Evolutionary conservation across 1,140 invertebrate species (phyloP), one percentile per base, ranked within the genome.

Genomic region (Holcopasites calliopsidis): DNA sequence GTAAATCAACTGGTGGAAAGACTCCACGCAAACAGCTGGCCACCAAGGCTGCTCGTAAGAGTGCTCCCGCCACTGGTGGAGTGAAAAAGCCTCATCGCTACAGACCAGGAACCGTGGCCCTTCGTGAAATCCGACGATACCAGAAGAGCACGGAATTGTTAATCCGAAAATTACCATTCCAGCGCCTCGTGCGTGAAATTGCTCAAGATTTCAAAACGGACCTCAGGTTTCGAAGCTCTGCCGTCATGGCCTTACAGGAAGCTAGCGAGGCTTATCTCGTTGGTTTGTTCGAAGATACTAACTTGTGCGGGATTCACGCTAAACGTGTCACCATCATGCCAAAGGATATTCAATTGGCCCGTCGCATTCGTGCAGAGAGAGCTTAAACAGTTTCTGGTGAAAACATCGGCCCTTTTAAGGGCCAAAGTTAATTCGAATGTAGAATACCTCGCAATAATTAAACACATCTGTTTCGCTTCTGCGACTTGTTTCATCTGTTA

Each of bases 11-110:
- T 18, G 77, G 74, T 49, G 77, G 96, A 76, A 97, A 97, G 91
- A 96, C 96, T 74, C 96, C 96, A 31, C 93, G 96, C 54, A 97
- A 97, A 90, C 96, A 97, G 85, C 90, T 97, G 87, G 96, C 96
- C 5, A 97, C 96, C 54, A 97, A 96, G 88, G 95, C 95, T 2
- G 95, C 95, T n/a, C 93, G 94, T 77, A 95, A 95, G 87, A 94
- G 92, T 68, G 94, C 94, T 0, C 95, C 95, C 4, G 93, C 94
- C 31, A 95, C 94, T 77, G 95, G 95, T 23, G 95, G 95, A 47
- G 95, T 96, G 0, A 96, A 96, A 92, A 96, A 96, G 86, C 95
- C 95, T 42, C 94, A 95, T 93, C 76, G 76, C 35, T 78, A 62
- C 28, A 58, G 71, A 11, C 76, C 76, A 16, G 76, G 76, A n/a